A percentile compares a stretch with the other conserved stretches of the same genome.
Evolutionary conservation across 2,888 invertebrate species (phyloP).

Genomic region (Drosophila merina): DNA sequence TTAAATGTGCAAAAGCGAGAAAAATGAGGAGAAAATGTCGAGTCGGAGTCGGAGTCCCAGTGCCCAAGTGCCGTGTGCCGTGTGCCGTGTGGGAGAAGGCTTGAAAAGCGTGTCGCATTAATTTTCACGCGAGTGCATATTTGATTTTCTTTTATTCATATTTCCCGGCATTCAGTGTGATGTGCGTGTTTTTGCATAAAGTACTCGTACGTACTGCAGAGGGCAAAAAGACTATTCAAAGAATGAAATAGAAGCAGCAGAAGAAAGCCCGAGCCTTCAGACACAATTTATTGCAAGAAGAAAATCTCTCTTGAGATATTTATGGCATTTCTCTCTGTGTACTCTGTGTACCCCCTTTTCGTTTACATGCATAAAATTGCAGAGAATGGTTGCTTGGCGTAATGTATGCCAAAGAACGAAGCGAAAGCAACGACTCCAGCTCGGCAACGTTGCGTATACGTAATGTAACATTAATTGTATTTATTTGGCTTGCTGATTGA

Average conservation of each 20-base stretch:
- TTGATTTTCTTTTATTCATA: conserved; percentile 68
- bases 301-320: neutral
- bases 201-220: neutral
- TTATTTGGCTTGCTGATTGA: conserved; percentile 75
- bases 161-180: conserved; percentile 18
- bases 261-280: neutral
- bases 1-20: conserved; percentile 24
- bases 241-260: neutral
- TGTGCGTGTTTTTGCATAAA: conserved; percentile 47
- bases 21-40: neutral
- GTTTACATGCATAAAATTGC: conserved; percentile 71
- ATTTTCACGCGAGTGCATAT: conserved; percentile 71
- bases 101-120: conserved; percentile 56
- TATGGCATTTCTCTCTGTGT: neutral
- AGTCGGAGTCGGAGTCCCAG: conserved; percentile 12
- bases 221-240: neutral
- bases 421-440: neutral
- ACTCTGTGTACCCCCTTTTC: neutral
- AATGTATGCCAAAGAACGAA: conserved; percentile 55
- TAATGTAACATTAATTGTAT: conserved; percentile 74
- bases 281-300: no score
- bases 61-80: neutral
- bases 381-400: conserved; percentile 57
- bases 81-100: conserved; percentile 7
- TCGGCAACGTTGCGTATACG: conserved; percentile 62